Conservation (phyloP, 2,113 vertebrate species). For the Hypanus sabinus region DNA sequence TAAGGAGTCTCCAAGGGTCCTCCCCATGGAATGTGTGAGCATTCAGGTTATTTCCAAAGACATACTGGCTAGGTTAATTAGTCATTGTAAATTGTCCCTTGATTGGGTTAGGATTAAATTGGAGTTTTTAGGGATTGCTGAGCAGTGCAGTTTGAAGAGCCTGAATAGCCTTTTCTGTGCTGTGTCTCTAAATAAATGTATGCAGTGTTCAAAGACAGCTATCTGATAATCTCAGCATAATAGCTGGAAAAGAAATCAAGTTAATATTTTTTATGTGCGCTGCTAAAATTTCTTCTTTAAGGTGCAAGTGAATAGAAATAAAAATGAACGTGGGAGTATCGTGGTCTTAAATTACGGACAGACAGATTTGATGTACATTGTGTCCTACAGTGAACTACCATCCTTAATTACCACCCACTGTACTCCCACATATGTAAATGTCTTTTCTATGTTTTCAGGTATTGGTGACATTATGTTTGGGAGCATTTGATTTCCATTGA, state of each 20-base stretch:
- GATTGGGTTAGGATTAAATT: no score
- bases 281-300: not conserved
- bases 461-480: conserved; percentile 4
- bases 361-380: not conserved
- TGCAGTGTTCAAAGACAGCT: not conserved
- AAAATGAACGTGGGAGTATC: not conserved
- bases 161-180: no score
- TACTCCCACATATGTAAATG: not conserved
- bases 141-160: no score
- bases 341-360: not conserved
- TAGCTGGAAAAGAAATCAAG: not conserved
- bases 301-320: not conserved
- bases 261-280: not conserved
- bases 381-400: not conserved
- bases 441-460: conserved; percentile 24
- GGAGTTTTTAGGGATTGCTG: no score
- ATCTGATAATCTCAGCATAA: not conserved
- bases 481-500: conserved; percentile 12
- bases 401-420: not conserved
- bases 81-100: no score
- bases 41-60: no score
- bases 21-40: no score
- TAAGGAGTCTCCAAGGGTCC: no score
- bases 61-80: no score
- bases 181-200: no score